These are phyloP conservation scores for Enteromius paludinosus DNA, from an alignment of 2,797 vertebrate species.

Conservation along the genomic window DNA sequence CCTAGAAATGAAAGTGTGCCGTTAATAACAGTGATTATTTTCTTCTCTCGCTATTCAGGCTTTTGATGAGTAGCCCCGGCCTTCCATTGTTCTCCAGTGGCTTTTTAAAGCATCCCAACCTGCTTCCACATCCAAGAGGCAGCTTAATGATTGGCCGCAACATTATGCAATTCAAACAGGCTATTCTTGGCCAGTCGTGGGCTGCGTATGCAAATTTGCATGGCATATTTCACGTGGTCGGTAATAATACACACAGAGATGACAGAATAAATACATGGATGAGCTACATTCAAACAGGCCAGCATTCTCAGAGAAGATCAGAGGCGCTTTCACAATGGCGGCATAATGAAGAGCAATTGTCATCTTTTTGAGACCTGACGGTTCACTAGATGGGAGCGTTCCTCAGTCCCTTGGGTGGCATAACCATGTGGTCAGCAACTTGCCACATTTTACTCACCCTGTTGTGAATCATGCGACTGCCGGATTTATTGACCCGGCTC, in stretches of 20 bases:
- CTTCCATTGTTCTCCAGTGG: conserved; percentile 54
- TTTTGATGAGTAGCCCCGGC: conserved; percentile 46
- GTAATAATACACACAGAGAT: conserved; percentile 24
- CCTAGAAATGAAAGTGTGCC: conserved; percentile 34
- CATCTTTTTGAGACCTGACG: conserved; percentile 21
- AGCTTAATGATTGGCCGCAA: conserved; percentile 58
- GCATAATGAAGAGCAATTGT: background rate
- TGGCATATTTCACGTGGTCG: conserved; percentile 17
- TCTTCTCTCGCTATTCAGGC: conserved; percentile 38
- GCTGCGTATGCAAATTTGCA: conserved; percentile 57
- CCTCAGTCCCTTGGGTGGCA: background rate
- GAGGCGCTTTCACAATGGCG: conserved; percentile 19
- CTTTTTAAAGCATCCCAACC: conserved; percentile 55
- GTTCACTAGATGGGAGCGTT: conserved; percentile 30
- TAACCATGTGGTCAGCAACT: conserved; percentile 46
- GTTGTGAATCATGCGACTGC: conserved; percentile 26
- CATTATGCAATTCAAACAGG: conserved; percentile 56
- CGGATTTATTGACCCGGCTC: conserved; percentile 52
- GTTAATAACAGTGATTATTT: conserved; percentile 60
- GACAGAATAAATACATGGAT: conserved; percentile 47
- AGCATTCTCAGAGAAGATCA: background rate
- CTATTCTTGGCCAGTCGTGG: conserved; percentile 60
- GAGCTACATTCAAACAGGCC: background rate
- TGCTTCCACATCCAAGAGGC: conserved; percentile 49
- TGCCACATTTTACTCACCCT: conserved; percentile 47